Evolutionary conservation across 2,113 vertebrate species (phyloP).

Genomic region (Oophaga pumilio): DNA sequence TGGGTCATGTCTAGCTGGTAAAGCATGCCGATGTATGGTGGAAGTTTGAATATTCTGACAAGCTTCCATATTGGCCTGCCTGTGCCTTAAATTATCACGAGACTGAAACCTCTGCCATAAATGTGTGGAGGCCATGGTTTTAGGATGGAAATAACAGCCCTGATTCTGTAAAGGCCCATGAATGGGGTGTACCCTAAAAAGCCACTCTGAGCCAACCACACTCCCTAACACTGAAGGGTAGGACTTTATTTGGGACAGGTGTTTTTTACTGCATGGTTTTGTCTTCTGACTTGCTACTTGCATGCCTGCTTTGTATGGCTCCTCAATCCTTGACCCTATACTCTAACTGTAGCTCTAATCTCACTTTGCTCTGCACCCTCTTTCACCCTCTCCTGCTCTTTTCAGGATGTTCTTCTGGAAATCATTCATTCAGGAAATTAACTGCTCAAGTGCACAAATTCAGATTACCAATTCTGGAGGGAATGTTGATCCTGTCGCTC

Average conservation of each 20-base stretch:
- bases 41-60: neutral
- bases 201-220: neutral
- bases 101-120: neutral
- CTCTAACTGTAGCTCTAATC: constrained; percentile 30
- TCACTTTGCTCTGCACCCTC: constrained; percentile 44
- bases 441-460: neutral
- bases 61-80: neutral
- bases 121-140: neutral
- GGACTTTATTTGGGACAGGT: neutral
- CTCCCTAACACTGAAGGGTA: neutral
- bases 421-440: constrained; percentile 51
- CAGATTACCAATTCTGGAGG: neutral
- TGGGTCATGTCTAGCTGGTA: neutral
- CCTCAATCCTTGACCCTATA: neutral
- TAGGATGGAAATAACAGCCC: neutral
- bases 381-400: neutral
- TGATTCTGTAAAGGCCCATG: neutral
- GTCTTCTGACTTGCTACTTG: neutral
- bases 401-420: constrained; percentile 45
- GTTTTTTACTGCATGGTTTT: neutral
- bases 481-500: neutral
- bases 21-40: neutral
- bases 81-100: neutral
- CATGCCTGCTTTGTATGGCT: constrained; percentile 50
- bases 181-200: neutral